Evolutionary conservation across 2,113 vertebrate species (phyloP), one percentile per base, ranked within the genome.

Genomic region (Cettia cetti): DNA sequence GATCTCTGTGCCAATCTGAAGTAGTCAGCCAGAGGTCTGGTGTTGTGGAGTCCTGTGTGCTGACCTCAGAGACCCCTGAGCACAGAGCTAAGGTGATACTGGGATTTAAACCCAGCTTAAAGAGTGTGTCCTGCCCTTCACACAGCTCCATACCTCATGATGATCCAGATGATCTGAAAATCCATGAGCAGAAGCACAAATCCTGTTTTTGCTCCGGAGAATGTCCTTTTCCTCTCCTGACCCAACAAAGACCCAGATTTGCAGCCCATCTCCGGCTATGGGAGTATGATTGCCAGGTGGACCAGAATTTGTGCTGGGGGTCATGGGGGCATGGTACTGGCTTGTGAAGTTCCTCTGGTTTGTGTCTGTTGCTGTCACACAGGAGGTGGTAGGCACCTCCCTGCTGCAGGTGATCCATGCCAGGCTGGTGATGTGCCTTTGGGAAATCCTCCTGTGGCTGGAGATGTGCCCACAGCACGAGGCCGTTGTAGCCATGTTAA

Each of bases 241-340:
- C 11, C 15, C 23, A 40, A 9, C 0, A 44, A 33, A 53, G 54
- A 15, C 28, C 6, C 72, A 64, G n/a, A 10, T n/a, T 49, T 0
- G 0, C 49, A 83, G 31, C 33, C 21, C 8, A 2, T 20, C 0
- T 0, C 45, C 37, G 68, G 5, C 8, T 52, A 1, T 40, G 19
- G 26, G 7, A 17, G 1, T 11, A 7, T 33, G 19, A 22, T 26
- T 68, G 53, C 26, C 1, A 1, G 4, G 23, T 54, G 16, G 40
- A 22, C 3, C 40, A n/a, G 28, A 47, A 22, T 23, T 23, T 16
- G 15, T 33, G 7, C 6, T 35, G 28, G 10, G 35, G 12, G 1
- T 65, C 7, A 27, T 15, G 57, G 22, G 39, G 35, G 35, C 21
- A 8, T 37, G 16, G 56, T 64, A 28, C 6, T 40, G 66, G 6